Percentiles rank a stretch among this genome's conserved stretches.
These are phyloP conservation scores for Dolichoris vasculosae DNA, from an alignment of 1,140 invertebrate genomes.

Conservation along the genomic window DNA sequence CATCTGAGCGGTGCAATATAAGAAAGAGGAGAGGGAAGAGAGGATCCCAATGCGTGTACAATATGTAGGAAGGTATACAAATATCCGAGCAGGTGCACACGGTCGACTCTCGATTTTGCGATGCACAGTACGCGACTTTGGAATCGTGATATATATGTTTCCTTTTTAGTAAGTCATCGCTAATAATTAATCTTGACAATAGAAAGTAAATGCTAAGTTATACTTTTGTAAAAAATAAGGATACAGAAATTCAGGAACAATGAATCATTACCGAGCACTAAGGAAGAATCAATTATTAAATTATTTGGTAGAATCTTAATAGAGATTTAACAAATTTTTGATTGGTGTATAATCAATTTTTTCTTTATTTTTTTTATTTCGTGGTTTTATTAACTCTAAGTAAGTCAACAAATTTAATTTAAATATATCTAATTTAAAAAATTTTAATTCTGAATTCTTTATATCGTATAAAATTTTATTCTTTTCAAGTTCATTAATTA, in stretches of 20 bases:
- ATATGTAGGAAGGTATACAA: background rate
- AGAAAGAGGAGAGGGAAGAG: too few species aligned
- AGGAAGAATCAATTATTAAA: background rate
- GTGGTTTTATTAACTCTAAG: too few species aligned
- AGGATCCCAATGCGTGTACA: background rate
- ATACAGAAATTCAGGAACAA: background rate
- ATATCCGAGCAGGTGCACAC: constrained; percentile 17
- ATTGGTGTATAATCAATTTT: too few species aligned
- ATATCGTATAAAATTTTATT: background rate
- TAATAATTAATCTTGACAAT: background rate
- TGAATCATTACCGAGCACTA: background rate
- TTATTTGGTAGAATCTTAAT: background rate
- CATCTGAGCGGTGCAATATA: background rate
- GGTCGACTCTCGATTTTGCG: background rate
- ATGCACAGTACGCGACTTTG: background rate
- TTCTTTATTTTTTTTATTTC: too few species aligned
- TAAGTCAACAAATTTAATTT: too few species aligned
- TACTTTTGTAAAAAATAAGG: background rate
- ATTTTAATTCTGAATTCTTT: too few species aligned
- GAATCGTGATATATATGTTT: background rate
- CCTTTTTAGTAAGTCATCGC: background rate
- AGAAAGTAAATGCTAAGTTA: background rate
- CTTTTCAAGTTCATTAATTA: background rate
- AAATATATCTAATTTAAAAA: too few species aligned
- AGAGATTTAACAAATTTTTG: too few species aligned